A percentile compares a stretch with the other conserved stretches of the same genome.
Conservation (phyloP, 2,797 vertebrate species). For the Menidia menidia region DNA sequence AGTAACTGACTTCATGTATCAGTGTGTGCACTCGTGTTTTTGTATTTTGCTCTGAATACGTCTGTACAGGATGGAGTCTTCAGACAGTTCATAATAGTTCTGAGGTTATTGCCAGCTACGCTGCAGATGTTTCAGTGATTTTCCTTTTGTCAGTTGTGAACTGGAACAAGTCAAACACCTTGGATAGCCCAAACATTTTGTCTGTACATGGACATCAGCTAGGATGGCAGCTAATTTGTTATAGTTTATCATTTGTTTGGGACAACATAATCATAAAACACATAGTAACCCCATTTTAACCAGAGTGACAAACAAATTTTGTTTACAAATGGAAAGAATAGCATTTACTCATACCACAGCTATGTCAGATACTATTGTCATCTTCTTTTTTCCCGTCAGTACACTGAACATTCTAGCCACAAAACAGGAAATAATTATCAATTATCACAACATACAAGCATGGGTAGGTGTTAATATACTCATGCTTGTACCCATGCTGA, state of each 20-base stretch:
- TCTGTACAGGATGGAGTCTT: conserved; percentile 6
- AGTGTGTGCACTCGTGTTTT: conserved; percentile 6
- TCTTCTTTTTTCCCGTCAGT: neutral
- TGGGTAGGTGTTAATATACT: conserved; percentile 22
- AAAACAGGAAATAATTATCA: conserved; percentile 30
- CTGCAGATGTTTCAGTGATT: conserved; percentile 29
- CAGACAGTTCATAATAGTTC: conserved; percentile 26
- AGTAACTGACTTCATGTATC: conserved; percentile 38
- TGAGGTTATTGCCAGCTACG: neutral
- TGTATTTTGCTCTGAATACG: neutral
- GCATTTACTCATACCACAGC: neutral
- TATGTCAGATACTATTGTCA: conserved; percentile 4
- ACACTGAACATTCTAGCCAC: conserved; percentile 1
- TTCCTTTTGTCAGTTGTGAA: neutral
- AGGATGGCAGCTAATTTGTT: neutral
- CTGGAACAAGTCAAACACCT: conserved; percentile 16
- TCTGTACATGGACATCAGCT: neutral
- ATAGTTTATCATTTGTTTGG: too few relatives aligned
- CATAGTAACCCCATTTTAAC: neutral
- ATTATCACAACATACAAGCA: conserved; percentile 5
- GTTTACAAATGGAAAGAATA: neutral
- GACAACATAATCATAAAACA: too few relatives aligned
- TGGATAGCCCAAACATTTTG: neutral
- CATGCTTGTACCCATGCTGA: neutral
- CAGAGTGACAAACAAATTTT: neutral